Evolutionary conservation across 1,140 invertebrate genomes (phyloP).

Genomic region (Proales similis): DNA sequence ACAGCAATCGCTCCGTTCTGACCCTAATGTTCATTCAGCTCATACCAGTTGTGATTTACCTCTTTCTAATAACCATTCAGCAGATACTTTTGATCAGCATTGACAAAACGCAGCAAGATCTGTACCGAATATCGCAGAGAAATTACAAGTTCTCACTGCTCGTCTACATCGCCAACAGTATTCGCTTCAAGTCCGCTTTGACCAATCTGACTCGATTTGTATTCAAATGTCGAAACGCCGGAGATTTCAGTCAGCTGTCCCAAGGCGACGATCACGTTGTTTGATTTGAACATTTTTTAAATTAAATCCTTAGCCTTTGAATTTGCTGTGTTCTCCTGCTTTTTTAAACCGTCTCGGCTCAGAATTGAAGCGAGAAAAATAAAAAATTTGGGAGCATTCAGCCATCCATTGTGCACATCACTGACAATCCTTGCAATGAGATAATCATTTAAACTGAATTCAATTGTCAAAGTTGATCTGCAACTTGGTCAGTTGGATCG

Average conservation of each 20-base stretch:
- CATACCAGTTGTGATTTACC: slow-evolving; percentile 14
- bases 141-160: slow-evolving; percentile 10
- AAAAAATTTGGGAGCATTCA: no score
- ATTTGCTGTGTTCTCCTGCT: no score
- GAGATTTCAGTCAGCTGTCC: neutral
- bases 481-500: no score
- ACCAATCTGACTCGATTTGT: slow-evolving; percentile 24
- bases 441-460: no score
- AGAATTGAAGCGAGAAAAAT: no score
- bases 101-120: slow-evolving; percentile 11
- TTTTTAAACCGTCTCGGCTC: no score
- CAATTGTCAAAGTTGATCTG: no score
- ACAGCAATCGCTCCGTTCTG: neutral
- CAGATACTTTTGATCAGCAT: slow-evolving; percentile 26
- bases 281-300: no score
- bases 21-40: slow-evolving; percentile 19
- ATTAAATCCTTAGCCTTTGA: no score
- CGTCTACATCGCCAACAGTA: slow-evolving; percentile 3
- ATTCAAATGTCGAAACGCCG: neutral
- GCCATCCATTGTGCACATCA: no score
- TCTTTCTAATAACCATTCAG: neutral
- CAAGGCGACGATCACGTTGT: no score
- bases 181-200: neutral
- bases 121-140: slow-evolving; percentile 24
- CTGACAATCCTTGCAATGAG: no score